Evolutionary conservation across 2,113 vertebrate species (phyloP), one percentile per base, ranked within the genome.

Genomic region (Pandion haliaetus): DNA sequence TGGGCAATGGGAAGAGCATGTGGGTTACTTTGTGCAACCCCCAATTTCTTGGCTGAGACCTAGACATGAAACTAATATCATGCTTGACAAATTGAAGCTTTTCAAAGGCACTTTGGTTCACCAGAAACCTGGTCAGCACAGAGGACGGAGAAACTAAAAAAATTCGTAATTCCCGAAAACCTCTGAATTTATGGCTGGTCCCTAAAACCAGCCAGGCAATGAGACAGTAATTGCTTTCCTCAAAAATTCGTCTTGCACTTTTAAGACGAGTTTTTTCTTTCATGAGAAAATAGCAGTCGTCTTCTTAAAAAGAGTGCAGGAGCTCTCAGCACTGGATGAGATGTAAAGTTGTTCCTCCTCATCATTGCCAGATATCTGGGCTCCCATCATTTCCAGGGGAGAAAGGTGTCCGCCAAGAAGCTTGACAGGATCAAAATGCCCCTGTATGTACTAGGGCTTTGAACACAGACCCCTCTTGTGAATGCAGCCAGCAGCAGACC

Each of bases 361-460:
- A 20, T 29, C 20, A 3, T 0, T 44, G 54, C 15, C 47, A 86
- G 47, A 2, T 55, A 74, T 32, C 24, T 31, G 40, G 24, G 31
- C 16, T 82, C 32, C 54, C 36, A 40, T 21, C 14, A 5, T 50
- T 80, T 38, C 47, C 63, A 72, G 40, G 21, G 66, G 58, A 88
- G 40, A 71, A 91, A 72, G 29, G 9, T 26, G 17, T 44, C 28
- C 2, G 2, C 40, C 1, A 13, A 69, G 49, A 92, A 72, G 24
- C 36, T 5, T 14, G 50, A 70, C n/a, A 78, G 10, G 31, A 67
- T 63, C 26, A 78, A 83, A 86, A 93, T 12, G 12, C 7, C 20
- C 31, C 34, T 47, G 32, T 59, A 8, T 1, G 0, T 29, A 57
- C 1, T 2, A 38, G 5, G 12, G 28, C 42, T 87, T 72, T 26